These are phyloP conservation scores for Crotalus helleri DNA, from an alignment of 2,113 vertebrate species.

Conservation along the genomic window DNA sequence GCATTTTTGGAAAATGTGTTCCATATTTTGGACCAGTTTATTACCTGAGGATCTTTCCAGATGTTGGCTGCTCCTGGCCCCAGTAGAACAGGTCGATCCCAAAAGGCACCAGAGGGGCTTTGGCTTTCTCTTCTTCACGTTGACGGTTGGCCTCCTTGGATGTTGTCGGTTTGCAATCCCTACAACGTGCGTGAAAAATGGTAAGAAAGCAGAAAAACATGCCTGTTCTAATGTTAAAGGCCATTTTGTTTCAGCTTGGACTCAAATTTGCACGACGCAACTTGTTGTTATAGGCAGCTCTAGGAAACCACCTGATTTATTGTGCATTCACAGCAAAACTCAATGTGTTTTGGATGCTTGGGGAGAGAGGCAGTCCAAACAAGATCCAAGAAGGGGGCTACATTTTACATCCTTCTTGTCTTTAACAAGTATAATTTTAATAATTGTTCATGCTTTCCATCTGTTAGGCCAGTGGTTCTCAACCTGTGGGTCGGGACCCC, in stretches of 20 bases:
- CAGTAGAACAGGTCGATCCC: conserved; percentile 90
- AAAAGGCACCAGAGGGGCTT: conserved; percentile 83
- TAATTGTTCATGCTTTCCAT: not conserved
- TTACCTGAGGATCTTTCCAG: conserved; percentile 83
- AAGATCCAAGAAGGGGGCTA: not conserved
- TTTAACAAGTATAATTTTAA: not conserved
- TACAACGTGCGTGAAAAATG: conserved; percentile 46
- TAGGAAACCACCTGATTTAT: not conserved
- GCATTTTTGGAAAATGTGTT: not conserved
- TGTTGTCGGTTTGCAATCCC: conserved; percentile 14
- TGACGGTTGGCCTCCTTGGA: conserved; percentile 26
- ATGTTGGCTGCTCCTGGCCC: conserved; percentile 81
- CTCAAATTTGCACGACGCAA: not conserved
- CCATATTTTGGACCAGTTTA: conserved; percentile 64
- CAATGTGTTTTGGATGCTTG: not conserved
- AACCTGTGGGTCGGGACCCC: no score
- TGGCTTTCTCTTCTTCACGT: conserved; percentile 60
- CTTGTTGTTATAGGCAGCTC: not conserved
- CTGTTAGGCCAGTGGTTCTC: not conserved
- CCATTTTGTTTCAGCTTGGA: not conserved
- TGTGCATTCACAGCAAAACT: not conserved
- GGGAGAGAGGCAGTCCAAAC: not conserved
- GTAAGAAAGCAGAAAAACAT: conserved; percentile 32
- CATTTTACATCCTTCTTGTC: not conserved
- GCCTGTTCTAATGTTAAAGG: not conserved